Conservation (phyloP, 2,113 vertebrate genomes). For the Neogobius melanostomus region DNA sequence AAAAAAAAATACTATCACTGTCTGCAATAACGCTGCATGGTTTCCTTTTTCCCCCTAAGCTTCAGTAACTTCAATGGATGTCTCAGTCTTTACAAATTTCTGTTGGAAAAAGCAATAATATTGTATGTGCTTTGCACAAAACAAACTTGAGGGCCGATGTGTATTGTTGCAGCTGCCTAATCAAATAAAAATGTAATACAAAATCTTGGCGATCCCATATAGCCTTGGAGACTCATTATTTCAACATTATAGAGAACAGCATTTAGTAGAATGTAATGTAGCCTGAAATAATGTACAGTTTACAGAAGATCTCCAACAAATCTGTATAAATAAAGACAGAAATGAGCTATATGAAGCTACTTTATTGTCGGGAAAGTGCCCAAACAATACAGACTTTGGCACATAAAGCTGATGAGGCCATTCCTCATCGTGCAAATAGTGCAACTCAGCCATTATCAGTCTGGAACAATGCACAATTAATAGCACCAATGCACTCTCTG, state of each 20-base stretch:
- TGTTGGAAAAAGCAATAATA: slow-evolving; percentile 43
- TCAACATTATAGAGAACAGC: slow-evolving; percentile 47
- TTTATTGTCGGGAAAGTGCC: slow-evolving; percentile 15
- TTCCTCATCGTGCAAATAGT: slow-evolving; percentile 26
- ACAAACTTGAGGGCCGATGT: slow-evolving; percentile 52
- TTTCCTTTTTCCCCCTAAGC: slow-evolving; percentile 38
- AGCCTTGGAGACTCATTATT: slow-evolving; percentile 61
- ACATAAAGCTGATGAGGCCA: slow-evolving; percentile 10
- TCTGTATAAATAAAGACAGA: slow-evolving; percentile 10
- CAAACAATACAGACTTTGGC: slow-evolving; percentile 16
- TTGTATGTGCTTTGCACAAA: slow-evolving; percentile 44
- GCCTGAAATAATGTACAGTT: slow-evolving; percentile 27
- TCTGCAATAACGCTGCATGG: slow-evolving; percentile 41
- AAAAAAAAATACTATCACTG: slow-evolving; percentile 40
- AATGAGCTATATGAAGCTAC: slow-evolving; percentile 16
- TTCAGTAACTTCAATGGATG: slow-evolving; percentile 39
- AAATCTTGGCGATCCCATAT: slow-evolving; percentile 33
- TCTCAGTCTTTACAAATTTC: slow-evolving; percentile 29
- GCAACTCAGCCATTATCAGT: slow-evolving; percentile 48
- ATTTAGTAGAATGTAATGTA: slow-evolving; percentile 37
- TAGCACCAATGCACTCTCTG: slow-evolving; percentile 26
- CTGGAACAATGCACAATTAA: slow-evolving; percentile 46
- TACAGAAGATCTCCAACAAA: slow-evolving; percentile 16
- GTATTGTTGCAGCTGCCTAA: slow-evolving; percentile 57
- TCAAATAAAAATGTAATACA: slow-evolving; percentile 61